Evolutionary conservation across 1,140 invertebrate genomes (phyloP).

Genomic region (Phymastichus coffea): DNA sequence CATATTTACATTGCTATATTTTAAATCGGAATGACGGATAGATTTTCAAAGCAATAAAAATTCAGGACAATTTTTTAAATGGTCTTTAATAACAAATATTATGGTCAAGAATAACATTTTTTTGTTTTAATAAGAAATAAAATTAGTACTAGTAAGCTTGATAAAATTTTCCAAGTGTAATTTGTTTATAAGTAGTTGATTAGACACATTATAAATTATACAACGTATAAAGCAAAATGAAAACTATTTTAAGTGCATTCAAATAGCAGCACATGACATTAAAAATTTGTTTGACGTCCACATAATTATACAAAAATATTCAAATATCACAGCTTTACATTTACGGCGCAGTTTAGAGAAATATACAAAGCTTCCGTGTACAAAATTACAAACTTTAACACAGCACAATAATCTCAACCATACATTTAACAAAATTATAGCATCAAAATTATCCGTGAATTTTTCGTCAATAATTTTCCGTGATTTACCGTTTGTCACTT

Average conservation of each 20-base stretch:
- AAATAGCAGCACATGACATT: background rate
- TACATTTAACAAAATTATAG: background rate
- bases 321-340: slow-evolving; percentile 9
- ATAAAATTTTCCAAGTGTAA: slow-evolving; percentile 5
- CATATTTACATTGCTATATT: too few species aligned
- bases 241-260: background rate
- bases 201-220: too few species aligned
- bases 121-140: too few species aligned
- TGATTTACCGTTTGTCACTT: background rate
- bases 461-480: background rate
- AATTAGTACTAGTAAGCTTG: too few species aligned
- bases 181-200: too few species aligned
- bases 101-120: too few species aligned
- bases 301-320: slow-evolving; percentile 15
- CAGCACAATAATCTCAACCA: too few species aligned
- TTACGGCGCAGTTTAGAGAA: slow-evolving; percentile 1
- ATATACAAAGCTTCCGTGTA: background rate
- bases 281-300: background rate
- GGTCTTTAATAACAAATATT: too few species aligned
- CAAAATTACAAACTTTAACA: background rate
- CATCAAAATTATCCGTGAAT: background rate
- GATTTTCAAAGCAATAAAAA: too few species aligned
- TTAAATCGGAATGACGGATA: too few species aligned
- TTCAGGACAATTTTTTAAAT: too few species aligned
- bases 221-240: too few species aligned